Conservation (phyloP, 2,888 invertebrate genomes). For the Clostera curtula region DNA sequence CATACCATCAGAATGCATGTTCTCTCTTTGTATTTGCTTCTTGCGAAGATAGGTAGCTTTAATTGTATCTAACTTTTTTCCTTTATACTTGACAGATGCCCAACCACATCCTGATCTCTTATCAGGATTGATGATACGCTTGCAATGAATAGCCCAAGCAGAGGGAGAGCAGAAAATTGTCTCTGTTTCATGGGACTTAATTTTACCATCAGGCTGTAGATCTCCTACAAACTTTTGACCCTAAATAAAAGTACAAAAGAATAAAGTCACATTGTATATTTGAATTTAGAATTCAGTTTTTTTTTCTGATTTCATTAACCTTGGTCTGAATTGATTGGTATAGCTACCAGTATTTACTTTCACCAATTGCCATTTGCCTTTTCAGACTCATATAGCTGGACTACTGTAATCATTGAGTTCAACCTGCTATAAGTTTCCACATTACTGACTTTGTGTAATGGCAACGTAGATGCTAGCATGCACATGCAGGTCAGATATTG, state of each 20-base stretch:
- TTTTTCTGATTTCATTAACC: no score
- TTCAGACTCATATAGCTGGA: no score
- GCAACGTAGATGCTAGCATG: no score
- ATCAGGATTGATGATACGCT: slow-evolving; percentile 91
- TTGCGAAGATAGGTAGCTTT: slow-evolving; percentile 90
- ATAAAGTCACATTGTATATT: no score
- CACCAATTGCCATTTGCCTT: no score
- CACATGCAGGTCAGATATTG: no score
- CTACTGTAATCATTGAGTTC: no score
- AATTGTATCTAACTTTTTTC: slow-evolving; percentile 90
- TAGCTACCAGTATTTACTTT: no score
- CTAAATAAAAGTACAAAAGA: slow-evolving; percentile 49
- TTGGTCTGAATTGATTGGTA: no score
- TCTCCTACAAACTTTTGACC: slow-evolving; percentile 94
- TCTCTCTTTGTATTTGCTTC: slow-evolving; percentile 76
- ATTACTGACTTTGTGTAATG: no score
- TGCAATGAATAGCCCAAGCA: slow-evolving; percentile 95
- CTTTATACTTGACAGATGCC: slow-evolving; percentile 92
- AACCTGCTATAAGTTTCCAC: no score
- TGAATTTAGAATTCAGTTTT: no score
- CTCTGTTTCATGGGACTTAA: slow-evolving; percentile 90
- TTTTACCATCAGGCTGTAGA: slow-evolving; percentile 89
- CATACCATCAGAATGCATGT: slow-evolving; percentile 64
- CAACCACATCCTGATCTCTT: slow-evolving; percentile 95
- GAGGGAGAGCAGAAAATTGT: slow-evolving; percentile 92